A percentile compares a stretch with the other conserved stretches of the same genome.
Conservation (phyloP, 2,113 vertebrate genomes). For the Miniopterus natalensis region DNA sequence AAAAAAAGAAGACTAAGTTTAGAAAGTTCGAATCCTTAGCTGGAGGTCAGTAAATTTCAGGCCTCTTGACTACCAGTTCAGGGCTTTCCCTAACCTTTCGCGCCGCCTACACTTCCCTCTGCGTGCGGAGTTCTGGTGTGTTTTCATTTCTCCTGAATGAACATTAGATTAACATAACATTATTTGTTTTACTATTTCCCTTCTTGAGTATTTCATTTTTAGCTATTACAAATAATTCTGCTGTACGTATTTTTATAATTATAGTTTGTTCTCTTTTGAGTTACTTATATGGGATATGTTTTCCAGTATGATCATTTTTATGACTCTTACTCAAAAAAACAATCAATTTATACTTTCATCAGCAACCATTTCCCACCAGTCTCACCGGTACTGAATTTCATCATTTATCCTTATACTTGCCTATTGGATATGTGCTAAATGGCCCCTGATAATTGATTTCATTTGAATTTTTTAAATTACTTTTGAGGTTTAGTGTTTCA, state of each 20-base stretch:
- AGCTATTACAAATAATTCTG: conserved; percentile 66
- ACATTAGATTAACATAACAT: not conserved
- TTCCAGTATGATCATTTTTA: conserved; percentile 62
- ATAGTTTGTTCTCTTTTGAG: conserved; percentile 57
- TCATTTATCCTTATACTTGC: conserved; percentile 67
- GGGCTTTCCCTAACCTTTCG: not conserved
- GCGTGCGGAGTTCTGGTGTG: not conserved
- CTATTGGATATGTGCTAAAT: conserved; percentile 78
- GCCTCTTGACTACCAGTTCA: not conserved
- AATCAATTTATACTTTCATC: conserved; percentile 46
- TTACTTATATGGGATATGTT: conserved; percentile 50
- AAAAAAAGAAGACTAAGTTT: not conserved
- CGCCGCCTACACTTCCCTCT: not conserved
- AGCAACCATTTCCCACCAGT: conserved; percentile 48
- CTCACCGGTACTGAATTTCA: conserved; percentile 59
- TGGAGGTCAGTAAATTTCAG: not conserved
- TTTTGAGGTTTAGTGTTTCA: conserved; percentile 67
- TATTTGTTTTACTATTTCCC: not conserved
- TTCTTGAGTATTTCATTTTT: conserved; percentile 43
- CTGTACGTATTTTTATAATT: conserved; percentile 60
- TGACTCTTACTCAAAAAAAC: conserved; percentile 23
- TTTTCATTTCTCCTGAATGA: conserved; percentile 6
- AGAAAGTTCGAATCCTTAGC: not conserved
- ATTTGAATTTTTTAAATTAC: conserved; percentile 82
- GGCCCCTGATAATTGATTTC: conserved; percentile 74